Percentiles rank a stretch among this genome's conserved stretches.
Conservation (phyloP, 2,888 invertebrate genomes). For the Drosophila atripex region DNA sequence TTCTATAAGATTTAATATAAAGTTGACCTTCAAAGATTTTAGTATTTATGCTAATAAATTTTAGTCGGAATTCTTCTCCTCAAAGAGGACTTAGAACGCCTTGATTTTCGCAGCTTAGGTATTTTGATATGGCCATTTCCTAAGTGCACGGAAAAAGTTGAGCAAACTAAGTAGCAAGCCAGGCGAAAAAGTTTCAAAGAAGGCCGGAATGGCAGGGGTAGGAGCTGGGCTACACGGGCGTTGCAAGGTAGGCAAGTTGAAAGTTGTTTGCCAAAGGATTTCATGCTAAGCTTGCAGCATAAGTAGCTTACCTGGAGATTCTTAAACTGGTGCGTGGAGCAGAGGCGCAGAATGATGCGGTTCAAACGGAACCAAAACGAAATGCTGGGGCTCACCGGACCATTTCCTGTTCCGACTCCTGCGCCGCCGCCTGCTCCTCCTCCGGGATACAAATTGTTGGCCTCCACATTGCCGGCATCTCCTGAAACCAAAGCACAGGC, state of each 20-base stretch:
- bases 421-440: constrained; percentile 15
- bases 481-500: constrained; percentile 41
- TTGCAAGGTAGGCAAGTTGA: constrained; percentile 16
- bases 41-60: neutral
- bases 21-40: neutral
- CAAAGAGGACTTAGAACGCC: neutral
- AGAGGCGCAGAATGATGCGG: constrained; percentile 86
- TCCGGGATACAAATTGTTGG: constrained; percentile 66
- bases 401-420: constrained; percentile 20
- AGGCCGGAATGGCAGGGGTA: neutral
- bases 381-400: constrained; percentile 82
- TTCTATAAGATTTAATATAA: neutral
- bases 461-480: constrained; percentile 79
- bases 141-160: constrained; percentile 25
- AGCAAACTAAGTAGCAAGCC: constrained; percentile 24
- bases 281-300: constrained; percentile 50
- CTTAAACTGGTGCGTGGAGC: constrained; percentile 90
- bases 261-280: constrained; percentile 39
- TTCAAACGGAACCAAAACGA: constrained; percentile 84
- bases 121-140: neutral
- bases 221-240: too few relatives aligned
- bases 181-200: constrained; percentile 27
- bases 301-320: constrained; percentile 89
- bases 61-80: neutral
- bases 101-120: neutral